These are phyloP conservation scores for Dasypolia templi DNA, from an alignment of 2,888 invertebrate genomes.

Conservation along the genomic window DNA sequence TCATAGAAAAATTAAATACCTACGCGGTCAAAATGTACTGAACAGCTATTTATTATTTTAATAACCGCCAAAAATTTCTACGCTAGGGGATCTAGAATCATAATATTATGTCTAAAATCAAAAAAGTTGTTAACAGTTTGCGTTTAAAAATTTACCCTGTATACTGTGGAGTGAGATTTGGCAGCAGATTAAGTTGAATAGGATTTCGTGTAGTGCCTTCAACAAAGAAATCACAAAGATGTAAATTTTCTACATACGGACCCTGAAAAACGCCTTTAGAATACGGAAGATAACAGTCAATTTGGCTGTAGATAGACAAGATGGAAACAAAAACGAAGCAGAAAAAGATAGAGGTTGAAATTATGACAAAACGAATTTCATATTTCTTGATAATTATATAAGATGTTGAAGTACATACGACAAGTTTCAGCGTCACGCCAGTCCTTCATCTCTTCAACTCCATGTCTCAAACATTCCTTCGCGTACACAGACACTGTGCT, in stretches of 20 bases:
- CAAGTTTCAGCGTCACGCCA: conserved; percentile 96
- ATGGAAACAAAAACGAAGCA: neutral
- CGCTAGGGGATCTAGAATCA: too few relatives aligned
- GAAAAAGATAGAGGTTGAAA: neutral
- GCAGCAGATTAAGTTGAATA: neutral
- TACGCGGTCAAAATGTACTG: too few relatives aligned
- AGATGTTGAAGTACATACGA: conserved; percentile 92
- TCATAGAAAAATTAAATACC: too few relatives aligned
- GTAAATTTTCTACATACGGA: neutral
- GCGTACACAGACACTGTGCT: conserved; percentile 94
- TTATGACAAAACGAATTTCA: neutral
- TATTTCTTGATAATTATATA: neutral
- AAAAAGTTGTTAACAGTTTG: too few relatives aligned
- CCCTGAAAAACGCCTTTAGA: neutral
- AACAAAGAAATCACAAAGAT: neutral
- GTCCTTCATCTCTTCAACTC: conserved; percentile 90
- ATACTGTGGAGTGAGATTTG: neutral
- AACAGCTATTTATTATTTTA: too few relatives aligned
- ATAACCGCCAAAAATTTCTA: too few relatives aligned
- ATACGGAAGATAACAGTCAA: neutral
- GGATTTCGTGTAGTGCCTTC: neutral
- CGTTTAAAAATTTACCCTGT: too few relatives aligned
- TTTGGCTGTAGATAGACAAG: neutral
- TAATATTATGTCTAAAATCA: too few relatives aligned
- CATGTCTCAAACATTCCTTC: conserved; percentile 93